phyloP scores from a whole-genome alignment of 2,888 invertebrate species.

The Chydorus sphaericus region DNA sequence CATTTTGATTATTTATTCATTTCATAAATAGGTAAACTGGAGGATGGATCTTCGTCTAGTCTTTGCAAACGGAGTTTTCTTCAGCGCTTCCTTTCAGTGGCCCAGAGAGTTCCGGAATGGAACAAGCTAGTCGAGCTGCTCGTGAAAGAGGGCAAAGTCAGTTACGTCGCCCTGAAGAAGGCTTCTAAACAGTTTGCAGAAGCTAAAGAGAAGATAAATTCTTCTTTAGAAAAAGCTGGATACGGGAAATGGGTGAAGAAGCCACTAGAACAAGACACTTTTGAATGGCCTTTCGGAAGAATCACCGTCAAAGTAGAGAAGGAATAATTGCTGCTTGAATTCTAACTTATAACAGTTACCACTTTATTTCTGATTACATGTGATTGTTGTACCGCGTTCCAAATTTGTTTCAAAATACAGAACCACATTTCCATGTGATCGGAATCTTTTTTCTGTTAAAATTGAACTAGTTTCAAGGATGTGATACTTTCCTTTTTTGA shows the following conservation, averaged over 20 bases:
- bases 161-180: neutral
- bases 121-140: neutral
- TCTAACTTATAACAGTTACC: no score
- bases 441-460: no score
- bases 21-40: constrained; percentile 75
- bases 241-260: constrained; percentile 83
- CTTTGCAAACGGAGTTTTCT: constrained; percentile 64
- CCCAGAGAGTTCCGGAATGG: neutral
- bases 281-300: no score
- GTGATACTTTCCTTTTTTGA: no score
- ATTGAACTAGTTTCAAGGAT: no score
- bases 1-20: no score
- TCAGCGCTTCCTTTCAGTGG: constrained; percentile 40
- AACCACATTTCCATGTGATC: no score
- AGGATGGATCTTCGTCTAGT: constrained; percentile 61
- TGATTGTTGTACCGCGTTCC: no score
- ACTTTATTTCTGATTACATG: no score
- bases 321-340: no score
- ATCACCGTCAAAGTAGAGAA: no score
- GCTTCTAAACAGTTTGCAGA: constrained; percentile 4
- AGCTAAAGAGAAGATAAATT: constrained; percentile 62
- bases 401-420: no score
- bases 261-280: constrained; percentile 82
- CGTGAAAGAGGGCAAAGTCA: neutral
- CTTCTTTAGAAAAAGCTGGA: constrained; percentile 65